phyloP scores from a whole-genome alignment of 2,888 invertebrate genomes.

The Helleia helle region DNA sequence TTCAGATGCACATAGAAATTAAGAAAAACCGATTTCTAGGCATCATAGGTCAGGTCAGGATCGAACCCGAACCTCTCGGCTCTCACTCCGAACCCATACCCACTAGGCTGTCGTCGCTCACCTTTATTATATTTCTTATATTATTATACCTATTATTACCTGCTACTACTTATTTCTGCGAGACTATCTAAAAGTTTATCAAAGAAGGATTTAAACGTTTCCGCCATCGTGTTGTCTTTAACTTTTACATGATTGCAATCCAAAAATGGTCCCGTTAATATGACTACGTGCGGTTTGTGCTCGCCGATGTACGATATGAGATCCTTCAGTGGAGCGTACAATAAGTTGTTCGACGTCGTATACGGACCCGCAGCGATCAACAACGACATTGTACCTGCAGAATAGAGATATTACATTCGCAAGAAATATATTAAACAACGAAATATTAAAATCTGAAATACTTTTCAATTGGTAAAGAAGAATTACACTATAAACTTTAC shows the following conservation, averaged over 20 bases:
- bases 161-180: constrained; percentile 67
- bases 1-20: no score
- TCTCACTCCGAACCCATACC: no score
- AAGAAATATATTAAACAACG: no score
- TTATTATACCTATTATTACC: constrained; percentile 51
- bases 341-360: constrained; percentile 82
- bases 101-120: no score
- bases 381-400: constrained; percentile 74
- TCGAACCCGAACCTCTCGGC: no score
- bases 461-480: no score
- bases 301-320: constrained; percentile 78
- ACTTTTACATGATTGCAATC: constrained; percentile 80
- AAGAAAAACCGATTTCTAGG: no score
- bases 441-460: no score
- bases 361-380: constrained; percentile 89
- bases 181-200: constrained; percentile 79
- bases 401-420: no score
- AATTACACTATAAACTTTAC: no score
- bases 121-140: no score
- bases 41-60: no score
- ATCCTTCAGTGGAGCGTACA: constrained; percentile 87
- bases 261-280: constrained; percentile 90
- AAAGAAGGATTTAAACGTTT: constrained; percentile 83
- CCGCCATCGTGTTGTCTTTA: constrained; percentile 74
- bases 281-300: constrained; percentile 83